Conservation (phyloP, 92 coral and sea anemone species). For the Phenganax marumi region DNA sequence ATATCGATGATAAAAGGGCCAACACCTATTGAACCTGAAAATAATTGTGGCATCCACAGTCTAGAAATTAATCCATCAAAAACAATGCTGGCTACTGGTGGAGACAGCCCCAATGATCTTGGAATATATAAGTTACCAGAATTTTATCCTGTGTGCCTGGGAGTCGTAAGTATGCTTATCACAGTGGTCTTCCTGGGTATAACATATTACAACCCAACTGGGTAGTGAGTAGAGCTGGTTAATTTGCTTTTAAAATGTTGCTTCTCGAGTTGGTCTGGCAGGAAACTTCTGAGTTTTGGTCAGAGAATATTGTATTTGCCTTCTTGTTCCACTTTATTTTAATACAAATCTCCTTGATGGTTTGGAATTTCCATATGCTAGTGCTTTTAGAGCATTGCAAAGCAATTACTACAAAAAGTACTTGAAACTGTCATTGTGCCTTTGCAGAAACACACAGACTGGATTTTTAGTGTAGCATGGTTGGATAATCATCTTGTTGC, state of each 20-base stretch:
- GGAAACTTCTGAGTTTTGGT: too few species aligned
- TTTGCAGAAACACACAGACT: conserved; percentile 76
- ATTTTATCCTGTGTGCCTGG: conserved; percentile 87
- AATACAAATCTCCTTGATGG: too few species aligned
- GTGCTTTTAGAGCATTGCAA: background rate
- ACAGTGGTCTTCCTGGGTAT: background rate
- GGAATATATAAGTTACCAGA: conserved; percentile 85
- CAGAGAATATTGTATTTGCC: too few species aligned
- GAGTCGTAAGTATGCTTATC: conserved; percentile 62
- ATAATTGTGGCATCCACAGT: conserved; percentile 88
- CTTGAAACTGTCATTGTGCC: conserved; percentile 5
- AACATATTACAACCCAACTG: too few species aligned
- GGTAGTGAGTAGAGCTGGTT: too few species aligned
- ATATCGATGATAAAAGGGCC: conserved; percentile 78
- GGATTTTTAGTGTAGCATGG: conserved; percentile 91
- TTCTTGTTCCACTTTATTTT: too few species aligned
- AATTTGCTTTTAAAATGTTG: too few species aligned
- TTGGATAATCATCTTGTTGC: conserved; percentile 68
- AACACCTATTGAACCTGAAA: conserved; percentile 57
- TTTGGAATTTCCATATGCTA: too few species aligned
- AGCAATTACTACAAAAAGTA: background rate
- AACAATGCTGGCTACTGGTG: conserved; percentile 81
- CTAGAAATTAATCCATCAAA: conserved; percentile 64
- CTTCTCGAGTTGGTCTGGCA: too few species aligned
- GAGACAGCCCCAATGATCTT: conserved; percentile 87